Evolutionary conservation across 2,888 invertebrate species (phyloP), one percentile per base, ranked within the genome.

Genomic region (Rhaphigaster nebulosa): DNA sequence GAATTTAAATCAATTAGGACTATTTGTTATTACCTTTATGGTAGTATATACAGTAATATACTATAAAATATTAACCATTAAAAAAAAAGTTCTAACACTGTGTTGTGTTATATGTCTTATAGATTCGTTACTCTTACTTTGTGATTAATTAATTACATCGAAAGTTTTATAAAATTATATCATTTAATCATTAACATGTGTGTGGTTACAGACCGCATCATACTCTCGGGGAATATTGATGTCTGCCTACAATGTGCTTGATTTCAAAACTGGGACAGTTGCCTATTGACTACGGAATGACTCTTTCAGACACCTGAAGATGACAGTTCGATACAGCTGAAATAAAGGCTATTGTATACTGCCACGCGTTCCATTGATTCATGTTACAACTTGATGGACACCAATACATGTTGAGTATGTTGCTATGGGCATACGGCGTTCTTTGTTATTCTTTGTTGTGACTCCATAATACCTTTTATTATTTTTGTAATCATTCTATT

Each of bases 181-280:
- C 4, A 6, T 45, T 45, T 10, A 45, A 45, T 45, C 45, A 45
- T 4, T 45, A 10, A 45, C 45, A 45, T 45, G 45, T 45, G 45
- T 4, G 6, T 45, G 45, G 45, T 45, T 45, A 10, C 45, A 45
- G 29, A 65, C 12, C 29, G 15, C 60, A 65, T n/a, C 29, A n/a
- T 29, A 13, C 65, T 2, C 65, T 65, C 29, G 29, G 5, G 15
- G 34, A 76, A 76, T 76, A 76, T 23, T 20, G 38, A 34, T 76
- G 70, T 8, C 65, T 29, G 29, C 65, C 18, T 29, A 29, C 18
- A 29, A 18, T 38, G 70, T 20, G 34, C 70, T 20, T 38, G 70
- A 76, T 76, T 76, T 76, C 34, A 76, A 76, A 76, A 76, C 70
- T 76, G 70, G 70, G 70, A 23, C 70, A 76, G 34, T 76, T 38